Percentiles rank a stretch among this genome's conserved stretches.
phyloP scores from a whole-genome alignment of 2,888 invertebrate species.

The Noctua pronuba region DNA sequence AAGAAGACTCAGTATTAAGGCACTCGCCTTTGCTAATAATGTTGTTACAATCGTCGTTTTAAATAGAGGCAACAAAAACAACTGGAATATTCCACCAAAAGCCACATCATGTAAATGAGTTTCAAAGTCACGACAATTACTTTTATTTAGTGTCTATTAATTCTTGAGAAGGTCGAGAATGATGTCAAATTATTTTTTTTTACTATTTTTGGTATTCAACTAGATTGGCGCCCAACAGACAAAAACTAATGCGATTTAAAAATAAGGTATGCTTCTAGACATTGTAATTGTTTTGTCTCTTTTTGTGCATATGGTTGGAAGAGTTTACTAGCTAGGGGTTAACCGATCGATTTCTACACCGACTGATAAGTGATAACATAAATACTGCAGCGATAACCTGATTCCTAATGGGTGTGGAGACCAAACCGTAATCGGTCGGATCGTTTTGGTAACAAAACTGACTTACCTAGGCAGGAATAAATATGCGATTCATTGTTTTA shows the following conservation, averaged over 20 bases:
- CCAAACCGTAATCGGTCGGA: neutral
- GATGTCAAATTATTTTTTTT: neutral
- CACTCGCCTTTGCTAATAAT: neutral
- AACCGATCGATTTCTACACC: constrained; percentile 27
- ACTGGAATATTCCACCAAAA: neutral
- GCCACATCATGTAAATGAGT: neutral
- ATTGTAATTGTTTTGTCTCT: neutral
- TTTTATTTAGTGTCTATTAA: neutral
- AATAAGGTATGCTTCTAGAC: neutral
- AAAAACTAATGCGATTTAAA: neutral
- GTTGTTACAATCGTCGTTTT: neutral
- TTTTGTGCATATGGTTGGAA: neutral
- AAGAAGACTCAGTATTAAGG: neutral
- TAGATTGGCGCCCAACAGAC: neutral
- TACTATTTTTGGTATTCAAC: neutral
- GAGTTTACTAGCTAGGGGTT: neutral
- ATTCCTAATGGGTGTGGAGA: constrained; percentile 4
- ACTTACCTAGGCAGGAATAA: neutral
- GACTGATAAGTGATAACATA: constrained; percentile 32
- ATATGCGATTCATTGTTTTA: neutral
- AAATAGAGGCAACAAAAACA: neutral
- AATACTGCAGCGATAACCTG: constrained; percentile 40
- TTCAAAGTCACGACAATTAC: neutral
- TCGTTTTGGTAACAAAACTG: neutral
- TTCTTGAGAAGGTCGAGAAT: neutral